These are phyloP conservation scores for Lacanobia oleracea DNA, from an alignment of 2,888 invertebrate species.

Conservation along the genomic window DNA sequence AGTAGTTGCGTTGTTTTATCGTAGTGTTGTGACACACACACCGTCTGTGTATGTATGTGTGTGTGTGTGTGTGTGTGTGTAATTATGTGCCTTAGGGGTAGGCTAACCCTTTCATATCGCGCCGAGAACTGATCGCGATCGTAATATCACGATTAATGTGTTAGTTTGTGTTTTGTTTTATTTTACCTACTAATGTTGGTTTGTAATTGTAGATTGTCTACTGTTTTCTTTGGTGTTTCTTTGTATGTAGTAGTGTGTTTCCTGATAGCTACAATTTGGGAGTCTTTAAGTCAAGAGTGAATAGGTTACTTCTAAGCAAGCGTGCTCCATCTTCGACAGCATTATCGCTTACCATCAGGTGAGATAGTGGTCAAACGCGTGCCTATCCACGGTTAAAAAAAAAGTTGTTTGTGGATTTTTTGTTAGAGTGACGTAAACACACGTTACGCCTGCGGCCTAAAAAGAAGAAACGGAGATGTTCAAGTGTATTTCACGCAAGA, in stretches of 20 bases:
- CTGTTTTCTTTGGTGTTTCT: background rate
- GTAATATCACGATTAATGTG: constrained; percentile 85
- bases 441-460: no score
- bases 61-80: constrained; percentile 82
- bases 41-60: constrained; percentile 72
- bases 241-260: no score
- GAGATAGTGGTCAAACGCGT: no score
- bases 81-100: constrained; percentile 84
- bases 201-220: constrained; percentile 36
- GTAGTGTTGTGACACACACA: constrained; percentile 73
- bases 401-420: background rate
- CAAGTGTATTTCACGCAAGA: background rate
- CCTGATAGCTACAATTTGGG: no score
- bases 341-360: no score
- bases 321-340: no score
- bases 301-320: no score
- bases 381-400: no score
- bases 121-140: constrained; percentile 83
- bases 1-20: constrained; percentile 89
- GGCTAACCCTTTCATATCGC: constrained; percentile 86
- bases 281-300: no score
- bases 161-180: constrained; percentile 74
- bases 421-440: no score
- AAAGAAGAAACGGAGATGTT: background rate
- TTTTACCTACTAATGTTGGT: constrained; percentile 59